Percentiles rank a stretch among this genome's conserved stretches.
Evolutionary conservation across 2,797 vertebrate species (phyloP).

Genomic region (Heteromormyrus szaboi): DNA sequence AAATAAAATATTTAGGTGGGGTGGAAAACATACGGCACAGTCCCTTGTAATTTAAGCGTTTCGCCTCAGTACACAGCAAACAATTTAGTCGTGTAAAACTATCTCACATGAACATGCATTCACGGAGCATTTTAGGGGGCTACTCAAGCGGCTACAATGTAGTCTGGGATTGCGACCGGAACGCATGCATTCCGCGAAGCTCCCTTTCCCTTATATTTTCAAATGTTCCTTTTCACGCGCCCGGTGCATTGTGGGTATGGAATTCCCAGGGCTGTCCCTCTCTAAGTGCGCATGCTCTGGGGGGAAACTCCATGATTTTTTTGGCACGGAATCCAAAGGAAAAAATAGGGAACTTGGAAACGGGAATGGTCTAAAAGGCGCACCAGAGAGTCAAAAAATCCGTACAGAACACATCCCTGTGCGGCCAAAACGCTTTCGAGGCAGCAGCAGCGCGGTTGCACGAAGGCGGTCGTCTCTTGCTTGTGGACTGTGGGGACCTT

Average conservation of each 20-base stretch:
- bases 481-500: conserved; percentile 54
- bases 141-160: background rate
- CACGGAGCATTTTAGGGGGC: background rate
- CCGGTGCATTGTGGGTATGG: conserved; percentile 56
- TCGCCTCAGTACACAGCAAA: background rate
- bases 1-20: background rate
- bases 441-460: conserved; percentile 23
- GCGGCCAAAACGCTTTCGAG: conserved; percentile 29
- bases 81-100: background rate
- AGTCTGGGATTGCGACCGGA: background rate
- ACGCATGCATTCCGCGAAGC: background rate
- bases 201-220: background rate
- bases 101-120: background rate
- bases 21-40: background rate
- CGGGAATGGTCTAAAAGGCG: conserved; percentile 54
- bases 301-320: conserved; percentile 85
- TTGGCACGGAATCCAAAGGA: conserved; percentile 70
- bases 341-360: conserved; percentile 65
- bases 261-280: conserved; percentile 67
- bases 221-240: conserved; percentile 14
- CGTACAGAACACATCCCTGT: conserved; percentile 30
- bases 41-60: background rate
- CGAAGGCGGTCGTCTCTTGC: conserved; percentile 48
- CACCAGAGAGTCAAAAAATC: conserved; percentile 32
- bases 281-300: conserved; percentile 69